phyloP scores from a whole-genome alignment of 37 sponge, comb jelly and placozoan genomes.

The Halichondria panicea region DNA sequence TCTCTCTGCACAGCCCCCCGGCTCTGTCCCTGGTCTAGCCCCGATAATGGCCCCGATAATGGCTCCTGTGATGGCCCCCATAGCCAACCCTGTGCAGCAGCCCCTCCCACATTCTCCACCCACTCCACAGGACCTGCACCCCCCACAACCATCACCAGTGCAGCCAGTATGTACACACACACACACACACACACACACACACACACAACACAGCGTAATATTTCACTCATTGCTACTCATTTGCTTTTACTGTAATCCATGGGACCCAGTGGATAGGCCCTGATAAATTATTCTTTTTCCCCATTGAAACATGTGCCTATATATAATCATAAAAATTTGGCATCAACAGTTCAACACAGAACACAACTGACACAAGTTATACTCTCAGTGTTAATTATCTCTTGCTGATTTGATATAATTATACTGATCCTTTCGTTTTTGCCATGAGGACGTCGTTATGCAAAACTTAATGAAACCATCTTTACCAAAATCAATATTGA shows the following conservation, averaged over 20 bases:
- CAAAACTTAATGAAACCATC: too few relatives aligned
- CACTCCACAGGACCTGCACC: not conserved
- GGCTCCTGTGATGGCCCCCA: constrained; percentile 23
- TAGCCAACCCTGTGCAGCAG: not conserved
- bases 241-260: not conserved
- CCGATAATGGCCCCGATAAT: constrained; percentile 12
- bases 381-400: too few relatives aligned
- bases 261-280: not conserved
- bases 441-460: too few relatives aligned
- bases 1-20: not conserved
- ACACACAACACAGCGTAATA: not conserved
- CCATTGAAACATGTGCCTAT: not conserved
- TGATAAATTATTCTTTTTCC: not conserved
- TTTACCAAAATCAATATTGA: too few relatives aligned
- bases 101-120: constrained; percentile 15
- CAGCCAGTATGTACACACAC: not conserved
- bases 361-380: too few relatives aligned
- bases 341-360: too few relatives aligned
- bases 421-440: too few relatives aligned
- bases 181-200: not conserved
- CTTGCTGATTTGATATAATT: too few relatives aligned
- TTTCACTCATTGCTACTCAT: not conserved
- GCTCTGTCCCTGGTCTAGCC: not conserved
- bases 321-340: too few relatives aligned
- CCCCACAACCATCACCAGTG: not conserved